Evolutionary conservation across 53 echinoderm and acorn worm species (phyloP).

Genomic region (Stichopus horrens): DNA sequence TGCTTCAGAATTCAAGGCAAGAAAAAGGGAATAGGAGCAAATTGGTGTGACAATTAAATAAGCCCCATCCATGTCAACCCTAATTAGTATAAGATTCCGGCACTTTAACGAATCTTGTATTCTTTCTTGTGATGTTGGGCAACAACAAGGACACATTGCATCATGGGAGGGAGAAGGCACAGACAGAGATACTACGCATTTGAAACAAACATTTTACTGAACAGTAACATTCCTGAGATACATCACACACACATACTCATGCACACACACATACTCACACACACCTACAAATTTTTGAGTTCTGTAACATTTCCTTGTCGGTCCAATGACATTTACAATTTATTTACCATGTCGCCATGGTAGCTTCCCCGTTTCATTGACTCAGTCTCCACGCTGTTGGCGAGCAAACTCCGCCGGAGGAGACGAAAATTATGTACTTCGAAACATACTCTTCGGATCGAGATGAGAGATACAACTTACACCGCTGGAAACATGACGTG

Average conservation of each 20-base stretch:
- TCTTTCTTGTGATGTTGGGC: too few species aligned
- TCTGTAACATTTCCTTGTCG: background rate
- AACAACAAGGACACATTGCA: too few species aligned
- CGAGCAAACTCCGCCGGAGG: background rate
- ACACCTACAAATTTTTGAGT: background rate
- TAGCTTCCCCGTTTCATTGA: background rate
- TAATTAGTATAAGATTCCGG: too few species aligned
- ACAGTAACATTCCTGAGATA: too few species aligned
- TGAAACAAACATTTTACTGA: too few species aligned
- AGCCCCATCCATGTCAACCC: too few species aligned
- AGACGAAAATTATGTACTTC: background rate
- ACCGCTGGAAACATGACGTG: background rate
- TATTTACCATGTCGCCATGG: conserved; percentile 24
- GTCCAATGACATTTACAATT: conserved; percentile 34
- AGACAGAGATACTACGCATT: too few species aligned
- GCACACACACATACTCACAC: background rate
- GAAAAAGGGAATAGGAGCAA: too few species aligned
- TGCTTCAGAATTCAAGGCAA: too few species aligned
- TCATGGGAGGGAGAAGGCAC: too few species aligned
- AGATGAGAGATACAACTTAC: background rate
- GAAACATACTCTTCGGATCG: background rate
- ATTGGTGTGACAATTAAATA: too few species aligned
- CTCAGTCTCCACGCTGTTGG: background rate
- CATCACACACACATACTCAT: background rate
- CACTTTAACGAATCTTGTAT: too few species aligned